Base-by-base conservation (phyloP, 2,113 vertebrate species). In the Malurus cyaneus region DNA sequence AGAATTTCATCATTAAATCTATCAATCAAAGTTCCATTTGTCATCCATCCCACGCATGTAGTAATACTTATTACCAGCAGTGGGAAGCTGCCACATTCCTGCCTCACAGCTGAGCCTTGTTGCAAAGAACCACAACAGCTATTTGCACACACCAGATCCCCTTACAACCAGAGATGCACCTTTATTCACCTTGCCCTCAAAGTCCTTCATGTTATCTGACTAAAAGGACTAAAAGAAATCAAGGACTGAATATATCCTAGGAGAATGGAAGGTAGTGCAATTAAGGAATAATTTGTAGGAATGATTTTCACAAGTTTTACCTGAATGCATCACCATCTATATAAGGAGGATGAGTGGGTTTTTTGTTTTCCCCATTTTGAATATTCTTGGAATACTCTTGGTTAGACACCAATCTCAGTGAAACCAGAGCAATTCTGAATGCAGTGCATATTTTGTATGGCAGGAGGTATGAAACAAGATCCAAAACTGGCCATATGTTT, bases 1-100 rank as follows among this genome's bases (percentile, higher is more conserved):
- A 88, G 70, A 82, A 70, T 82, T 91, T 79, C 41, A 85, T 86
- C 72, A 88, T 80, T 94, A 87, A 79, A 64, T 77, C 86, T 86
- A 88, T 88, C 88, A 89, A 50, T 87, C 94, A 88, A 93, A 96
- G 56, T 70, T 80, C 41, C 20, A 80, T 74, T 95, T 57, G 5
- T 70, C 76, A 86, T 70, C 52, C 60, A 88, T 67, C 79, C 47
- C 64, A 76, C 2, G 2, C 52, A 78, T 24, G 8, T 59, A 82
- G 73, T 54, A 91, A 91, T 89, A 77, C 56, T 92, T 92, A 70
- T 69, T 91, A 57, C 31, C 24, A 93, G 50, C 72, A n/a, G 39
- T 41, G 24, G 62, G 72, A 93, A 90, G 42, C 36, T 88, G 79
- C 32, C 41, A 79, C 46, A 47, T 47, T 81, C 36, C 61, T 59